These are phyloP conservation scores for Protobothrops mucrosquamatus DNA, from an alignment of 2,113 vertebrate genomes.

Conservation along the genomic window DNA sequence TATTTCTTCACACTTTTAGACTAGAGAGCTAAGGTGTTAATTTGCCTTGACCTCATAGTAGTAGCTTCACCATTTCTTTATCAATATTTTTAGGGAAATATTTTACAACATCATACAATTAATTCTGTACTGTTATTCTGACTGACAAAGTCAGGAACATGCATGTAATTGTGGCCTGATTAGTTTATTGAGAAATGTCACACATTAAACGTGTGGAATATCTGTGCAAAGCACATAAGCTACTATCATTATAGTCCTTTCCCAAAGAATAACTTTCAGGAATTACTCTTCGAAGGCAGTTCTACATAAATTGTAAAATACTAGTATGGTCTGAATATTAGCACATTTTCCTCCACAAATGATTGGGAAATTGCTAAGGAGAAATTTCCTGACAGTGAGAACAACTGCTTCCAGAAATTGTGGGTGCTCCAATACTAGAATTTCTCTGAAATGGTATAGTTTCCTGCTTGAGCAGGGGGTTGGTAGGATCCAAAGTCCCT, in stretches of 20 bases:
- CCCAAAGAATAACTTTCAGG: neutral
- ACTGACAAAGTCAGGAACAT: neutral
- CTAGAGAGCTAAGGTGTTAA: neutral
- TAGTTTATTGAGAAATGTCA: neutral
- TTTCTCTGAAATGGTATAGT: neutral
- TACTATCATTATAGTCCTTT: neutral
- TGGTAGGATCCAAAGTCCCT: neutral
- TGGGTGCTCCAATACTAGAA: neutral
- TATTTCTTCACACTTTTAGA: neutral
- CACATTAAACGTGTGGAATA: neutral
- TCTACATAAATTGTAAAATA: neutral
- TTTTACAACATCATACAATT: neutral
- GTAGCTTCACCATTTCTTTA: neutral
- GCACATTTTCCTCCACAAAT: neutral
- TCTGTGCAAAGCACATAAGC: neutral
- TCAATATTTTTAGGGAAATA: neutral
- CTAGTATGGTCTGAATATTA: neutral
- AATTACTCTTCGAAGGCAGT: neutral
- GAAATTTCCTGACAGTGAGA: neutral
- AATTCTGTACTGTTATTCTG: neutral
- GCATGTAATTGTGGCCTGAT: neutral
- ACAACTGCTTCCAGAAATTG: neutral
- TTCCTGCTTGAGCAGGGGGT: neutral
- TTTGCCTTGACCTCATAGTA: neutral
- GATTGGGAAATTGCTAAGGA: neutral